phyloP scores from a whole-genome alignment of 2,888 invertebrate species.

The Nymphalis polychloros region DNA sequence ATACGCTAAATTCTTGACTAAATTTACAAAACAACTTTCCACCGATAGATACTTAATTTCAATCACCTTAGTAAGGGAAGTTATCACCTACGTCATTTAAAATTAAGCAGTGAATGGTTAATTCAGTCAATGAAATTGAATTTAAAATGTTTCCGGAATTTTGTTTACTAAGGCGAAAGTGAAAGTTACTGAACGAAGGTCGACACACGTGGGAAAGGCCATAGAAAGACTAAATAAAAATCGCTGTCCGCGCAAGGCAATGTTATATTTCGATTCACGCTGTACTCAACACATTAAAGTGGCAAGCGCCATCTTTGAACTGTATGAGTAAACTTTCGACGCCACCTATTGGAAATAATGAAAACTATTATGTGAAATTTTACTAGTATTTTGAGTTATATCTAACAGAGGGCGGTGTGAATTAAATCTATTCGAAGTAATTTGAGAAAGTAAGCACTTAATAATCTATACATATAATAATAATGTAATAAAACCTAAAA shows the following conservation, averaged over 20 bases:
- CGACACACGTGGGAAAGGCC: slow-evolving; percentile 35
- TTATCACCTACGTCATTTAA: slow-evolving; percentile 54
- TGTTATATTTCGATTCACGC: slow-evolving; percentile 27
- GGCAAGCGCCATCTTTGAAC: slow-evolving; percentile 55
- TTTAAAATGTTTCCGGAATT: slow-evolving; percentile 63
- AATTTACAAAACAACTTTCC: too few relatives aligned
- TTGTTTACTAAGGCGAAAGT: slow-evolving; percentile 61
- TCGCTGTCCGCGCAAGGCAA: slow-evolving; percentile 42
- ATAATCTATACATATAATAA: too few relatives aligned
- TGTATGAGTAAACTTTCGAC: slow-evolving; percentile 21
- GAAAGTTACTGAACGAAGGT: slow-evolving; percentile 69
- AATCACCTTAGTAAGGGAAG: neutral
- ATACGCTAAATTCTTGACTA: too few relatives aligned
- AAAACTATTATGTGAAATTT: slow-evolving; percentile 5
- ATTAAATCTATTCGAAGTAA: neutral
- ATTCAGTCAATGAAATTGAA: slow-evolving; percentile 56
- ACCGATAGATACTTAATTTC: neutral
- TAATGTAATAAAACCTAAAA: too few relatives aligned
- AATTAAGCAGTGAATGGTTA: slow-evolving; percentile 57
- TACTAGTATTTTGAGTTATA: neutral
- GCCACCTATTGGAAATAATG: slow-evolving; percentile 42
- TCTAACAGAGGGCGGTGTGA: slow-evolving; percentile 22
- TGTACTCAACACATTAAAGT: slow-evolving; percentile 17
- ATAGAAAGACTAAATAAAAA: slow-evolving; percentile 37
- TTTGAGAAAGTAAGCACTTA: too few relatives aligned